phyloP scores from a whole-genome alignment of 2,797 vertebrate species.

The Arnoldichthys spilopterus region DNA sequence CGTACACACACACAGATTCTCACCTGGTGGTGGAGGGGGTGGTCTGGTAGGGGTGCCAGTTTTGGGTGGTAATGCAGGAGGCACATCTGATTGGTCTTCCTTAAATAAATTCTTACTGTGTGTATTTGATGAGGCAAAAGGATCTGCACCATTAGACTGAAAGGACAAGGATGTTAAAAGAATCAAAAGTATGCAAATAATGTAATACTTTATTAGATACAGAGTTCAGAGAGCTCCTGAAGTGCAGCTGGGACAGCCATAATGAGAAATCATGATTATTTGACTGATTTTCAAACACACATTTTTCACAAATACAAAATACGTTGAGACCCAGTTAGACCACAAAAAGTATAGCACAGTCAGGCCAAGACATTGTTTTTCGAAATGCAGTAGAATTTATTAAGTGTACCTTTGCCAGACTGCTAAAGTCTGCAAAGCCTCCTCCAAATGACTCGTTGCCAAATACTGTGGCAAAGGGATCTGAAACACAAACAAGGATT shows the following conservation, averaged over 20 bases:
- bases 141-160: conserved; percentile 86
- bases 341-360: neutral
- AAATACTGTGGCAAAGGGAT: conserved; percentile 94
- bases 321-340: too few relatives aligned
- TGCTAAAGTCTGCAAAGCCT: conserved; percentile 95
- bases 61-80: conserved; percentile 95
- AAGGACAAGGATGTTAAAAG: conserved; percentile 14
- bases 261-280: too few relatives aligned
- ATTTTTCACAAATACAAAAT: too few relatives aligned
- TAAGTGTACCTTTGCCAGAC: conserved; percentile 87
- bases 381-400: neutral
- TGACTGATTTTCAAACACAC: too few relatives aligned
- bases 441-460: conserved; percentile 91
- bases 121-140: conserved; percentile 77
- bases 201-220: too few relatives aligned
- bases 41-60: conserved; percentile 94
- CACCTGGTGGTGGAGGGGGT: conserved; percentile 94
- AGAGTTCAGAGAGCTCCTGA: neutral
- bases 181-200: too few relatives aligned
- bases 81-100: conserved; percentile 85
- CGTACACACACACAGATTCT: conserved; percentile 17
- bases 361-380: neutral
- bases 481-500: conserved; percentile 72
- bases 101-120: conserved; percentile 87
- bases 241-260: too few relatives aligned